Base-by-base conservation (phyloP, 2,797 vertebrate genomes). In the Novumbra hubbsi region DNA sequence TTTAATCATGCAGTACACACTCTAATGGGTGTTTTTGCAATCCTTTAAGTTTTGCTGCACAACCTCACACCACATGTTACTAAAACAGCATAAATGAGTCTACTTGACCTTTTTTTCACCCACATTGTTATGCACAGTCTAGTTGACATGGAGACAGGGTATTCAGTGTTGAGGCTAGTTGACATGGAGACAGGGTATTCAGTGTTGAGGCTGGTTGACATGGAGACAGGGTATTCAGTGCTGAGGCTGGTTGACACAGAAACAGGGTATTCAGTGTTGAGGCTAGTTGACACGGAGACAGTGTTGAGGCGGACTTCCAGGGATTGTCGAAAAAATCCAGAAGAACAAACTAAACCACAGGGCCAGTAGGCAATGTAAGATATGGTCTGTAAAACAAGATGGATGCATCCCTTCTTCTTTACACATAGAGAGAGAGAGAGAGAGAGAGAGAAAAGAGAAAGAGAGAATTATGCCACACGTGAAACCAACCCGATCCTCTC, bases 1-100 rank as follows among this genome's bases (percentile, higher is more conserved):
- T 91, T 91, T 90, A 88, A 89, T 90, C 88, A 91, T 87, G 81
- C 86, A 84, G 85, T 24, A 48, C 74, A 73, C 84, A 68, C 34
- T 41, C 34, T 41, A 81, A 88, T 24, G 24, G 8, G 60, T 16
- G 24, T 15, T 27, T 63, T 63, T 27, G 28, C 16, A 64, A 64
- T 64, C 6, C 17, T 57, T 57, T 24, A 57, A 57, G n/a, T 12
- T 60, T 24, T 60, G 55, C 55, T 60, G 11, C 55, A 60, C 55
- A 17, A 52, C 50, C 50, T 52, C 50, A 52, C 50, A 52, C 50
- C 55, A 24, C 55, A n/a, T 24, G 55, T 60, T 12, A 24, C 55
- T 60, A 60, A 60, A 60, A 60, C 24, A 57, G 21, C 52, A 21
- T 9, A 57, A 57, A 24, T 21, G 1, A 24, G 17, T 55, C 50